A percentile compares a stretch with the other conserved stretches of the same genome.
Conservation (phyloP, 2,888 invertebrate species). For the Lamellibrachia satsuma region DNA sequence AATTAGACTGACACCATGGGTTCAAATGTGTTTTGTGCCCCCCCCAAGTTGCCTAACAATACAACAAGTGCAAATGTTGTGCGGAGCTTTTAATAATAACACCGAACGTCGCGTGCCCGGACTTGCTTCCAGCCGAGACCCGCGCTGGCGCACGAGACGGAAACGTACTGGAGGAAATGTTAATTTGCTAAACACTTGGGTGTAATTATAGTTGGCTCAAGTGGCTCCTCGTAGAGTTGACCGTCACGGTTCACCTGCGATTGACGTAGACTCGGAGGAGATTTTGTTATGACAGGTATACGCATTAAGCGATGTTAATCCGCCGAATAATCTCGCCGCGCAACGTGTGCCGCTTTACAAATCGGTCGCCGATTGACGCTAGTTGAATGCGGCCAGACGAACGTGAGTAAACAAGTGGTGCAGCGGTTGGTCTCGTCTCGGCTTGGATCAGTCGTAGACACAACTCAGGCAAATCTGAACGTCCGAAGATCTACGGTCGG, state of each 20-base stretch:
- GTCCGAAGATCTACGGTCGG: background rate
- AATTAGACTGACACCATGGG: background rate
- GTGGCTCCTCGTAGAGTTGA: background rate
- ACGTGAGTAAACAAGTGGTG: background rate
- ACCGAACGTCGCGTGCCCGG: background rate
- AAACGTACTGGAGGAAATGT: background rate
- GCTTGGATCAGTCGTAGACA: background rate
- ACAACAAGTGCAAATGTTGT: background rate
- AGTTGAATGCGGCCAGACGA: background rate
- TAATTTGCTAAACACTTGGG: background rate
- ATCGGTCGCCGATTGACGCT: background rate
- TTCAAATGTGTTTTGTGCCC: background rate
- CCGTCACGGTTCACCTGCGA: background rate
- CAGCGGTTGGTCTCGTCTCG: background rate
- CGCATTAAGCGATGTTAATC: constrained; percentile 3
- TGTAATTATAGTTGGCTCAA: background rate
- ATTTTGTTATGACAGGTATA: background rate
- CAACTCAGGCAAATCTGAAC: background rate
- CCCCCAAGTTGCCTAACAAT: background rate
- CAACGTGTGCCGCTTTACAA: background rate
- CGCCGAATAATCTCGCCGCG: background rate
- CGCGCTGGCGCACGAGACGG: background rate
- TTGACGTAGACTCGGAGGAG: constrained; percentile 2
- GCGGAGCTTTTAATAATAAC: background rate
- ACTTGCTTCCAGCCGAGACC: background rate